Evolutionary conservation across 2,113 vertebrate species (phyloP), one percentile per base, ranked within the genome.

Genomic region (pig (Sus scrofa)): DNA sequence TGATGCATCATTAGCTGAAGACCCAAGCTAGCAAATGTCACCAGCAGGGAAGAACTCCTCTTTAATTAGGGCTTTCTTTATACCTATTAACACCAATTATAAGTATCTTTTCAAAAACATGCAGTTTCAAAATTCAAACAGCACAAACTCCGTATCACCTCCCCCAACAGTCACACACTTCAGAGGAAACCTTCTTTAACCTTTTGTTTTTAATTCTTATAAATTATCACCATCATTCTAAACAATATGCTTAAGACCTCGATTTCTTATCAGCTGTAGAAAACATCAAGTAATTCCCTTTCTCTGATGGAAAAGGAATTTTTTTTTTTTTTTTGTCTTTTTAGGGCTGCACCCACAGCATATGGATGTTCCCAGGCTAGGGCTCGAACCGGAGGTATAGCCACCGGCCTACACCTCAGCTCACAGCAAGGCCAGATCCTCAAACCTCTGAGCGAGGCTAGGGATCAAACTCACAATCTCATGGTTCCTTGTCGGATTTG

Each of bases 1-100:
- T 77, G 90, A 97, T 77, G 89, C 32, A 89, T 93, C 97, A 96
- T 95, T 91, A 96, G 95, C 96, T 94, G 78, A 96, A 95, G 96
- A 97, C 89, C 19, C 71, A 93, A 62, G 78, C 96, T 85, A 91
- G 96, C 94, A 96, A 97, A 96, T 87, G 79, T 86, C 92, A 96
- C 58, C 91, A 93, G 89, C 78, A 67, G 68, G 39, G 52, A 95
- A 89, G 86, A 96, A n/a, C 44, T 52, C 56, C 95, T 93, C 86
- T 95, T 89, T 91, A 89, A 96, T 86, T 81, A 93, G 89, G 60
- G 34, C 65, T 95, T 79, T 91, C 78, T 95, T 90, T 91, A 81
- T 32, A 73, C n/a, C 87, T 77, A 89, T 68, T 95, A 95, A 87
- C 65, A 89, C 32, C 56, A 34, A 67, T 44, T 63, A 68, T 74